phyloP scores from a whole-genome alignment of 2,888 invertebrate genomes.

The Meta bourneti region DNA sequence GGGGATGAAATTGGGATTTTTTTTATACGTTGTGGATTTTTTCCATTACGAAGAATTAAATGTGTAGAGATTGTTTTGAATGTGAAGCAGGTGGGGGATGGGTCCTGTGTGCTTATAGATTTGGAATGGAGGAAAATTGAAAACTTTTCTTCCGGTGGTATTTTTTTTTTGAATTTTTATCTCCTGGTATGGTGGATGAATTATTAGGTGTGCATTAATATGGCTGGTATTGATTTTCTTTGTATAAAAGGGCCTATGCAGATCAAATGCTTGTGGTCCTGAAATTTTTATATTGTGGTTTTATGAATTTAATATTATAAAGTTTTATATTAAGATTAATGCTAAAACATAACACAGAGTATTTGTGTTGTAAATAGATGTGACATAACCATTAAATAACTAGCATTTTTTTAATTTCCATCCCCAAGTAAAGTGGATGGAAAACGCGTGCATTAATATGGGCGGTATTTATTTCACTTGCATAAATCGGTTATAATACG shows the following conservation, averaged over 20 bases:
- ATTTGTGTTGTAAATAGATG: too few relatives aligned
- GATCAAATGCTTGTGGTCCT: neutral
- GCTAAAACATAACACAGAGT: too few relatives aligned
- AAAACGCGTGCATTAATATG: too few relatives aligned
- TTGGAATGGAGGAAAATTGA: conserved; percentile 33
- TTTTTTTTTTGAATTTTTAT: neutral
- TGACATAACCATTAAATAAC: too few relatives aligned
- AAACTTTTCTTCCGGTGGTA: conserved; percentile 1
- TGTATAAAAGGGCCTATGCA: neutral
- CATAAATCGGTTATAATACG: too few relatives aligned
- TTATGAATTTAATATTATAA: too few relatives aligned
- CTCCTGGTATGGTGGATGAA: conserved; percentile 14
- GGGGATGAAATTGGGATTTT: conserved; percentile 41
- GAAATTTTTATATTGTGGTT: neutral
- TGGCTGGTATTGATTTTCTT: conserved; percentile 3
- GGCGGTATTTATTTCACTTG: too few relatives aligned
- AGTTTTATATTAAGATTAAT: too few relatives aligned
- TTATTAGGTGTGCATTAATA: conserved; percentile 41
- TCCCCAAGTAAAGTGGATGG: too few relatives aligned
- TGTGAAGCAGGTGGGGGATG: conserved; percentile 48
- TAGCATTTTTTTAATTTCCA: too few relatives aligned
- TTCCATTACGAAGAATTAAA: conserved; percentile 59
- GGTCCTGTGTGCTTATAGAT: conserved; percentile 2
- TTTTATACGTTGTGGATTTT: conserved; percentile 1
- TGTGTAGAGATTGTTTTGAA: conserved; percentile 65